Conservation (phyloP, 2,113 vertebrate genomes). For the Sakesphorus luctuosus region DNA sequence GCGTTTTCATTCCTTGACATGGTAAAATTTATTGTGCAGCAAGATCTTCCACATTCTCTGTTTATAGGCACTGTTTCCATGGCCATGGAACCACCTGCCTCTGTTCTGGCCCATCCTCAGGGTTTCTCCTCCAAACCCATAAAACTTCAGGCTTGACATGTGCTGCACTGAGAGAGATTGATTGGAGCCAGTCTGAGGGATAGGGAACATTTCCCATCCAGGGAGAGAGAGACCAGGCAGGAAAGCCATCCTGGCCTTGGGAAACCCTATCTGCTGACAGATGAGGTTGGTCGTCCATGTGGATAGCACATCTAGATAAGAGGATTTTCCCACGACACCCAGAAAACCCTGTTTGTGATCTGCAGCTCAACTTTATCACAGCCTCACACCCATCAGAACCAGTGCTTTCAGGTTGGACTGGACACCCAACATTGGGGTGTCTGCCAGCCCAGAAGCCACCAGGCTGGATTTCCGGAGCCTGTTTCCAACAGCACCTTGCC, state of each 20-base stretch:
- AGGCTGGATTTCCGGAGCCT: neutral
- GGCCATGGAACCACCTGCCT: neutral
- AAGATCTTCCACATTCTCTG: neutral
- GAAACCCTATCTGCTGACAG: neutral
- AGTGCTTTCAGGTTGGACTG: neutral
- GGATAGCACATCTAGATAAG: neutral
- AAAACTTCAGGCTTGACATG: neutral
- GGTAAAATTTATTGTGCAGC: neutral
- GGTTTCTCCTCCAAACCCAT: neutral
- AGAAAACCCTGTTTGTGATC: neutral
- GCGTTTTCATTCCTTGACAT: neutral
- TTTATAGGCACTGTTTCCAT: neutral
- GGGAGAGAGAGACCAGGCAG: neutral
- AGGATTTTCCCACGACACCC: rapidly evolving
- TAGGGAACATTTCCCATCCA: neutral
- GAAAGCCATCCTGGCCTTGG: neutral
- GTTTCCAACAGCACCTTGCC: neutral
- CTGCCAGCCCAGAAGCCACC: neutral
- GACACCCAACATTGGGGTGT: rapidly evolving
- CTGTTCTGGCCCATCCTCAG: neutral
- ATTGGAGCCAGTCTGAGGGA: neutral
- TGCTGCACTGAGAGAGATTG: neutral
- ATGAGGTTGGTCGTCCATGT: neutral
- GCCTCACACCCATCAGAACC: neutral
- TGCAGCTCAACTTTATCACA: neutral